A percentile compares a stretch with the other conserved stretches of the same genome.
Conservation (phyloP, 2,797 vertebrate genomes). For the Falco berigora region DNA sequence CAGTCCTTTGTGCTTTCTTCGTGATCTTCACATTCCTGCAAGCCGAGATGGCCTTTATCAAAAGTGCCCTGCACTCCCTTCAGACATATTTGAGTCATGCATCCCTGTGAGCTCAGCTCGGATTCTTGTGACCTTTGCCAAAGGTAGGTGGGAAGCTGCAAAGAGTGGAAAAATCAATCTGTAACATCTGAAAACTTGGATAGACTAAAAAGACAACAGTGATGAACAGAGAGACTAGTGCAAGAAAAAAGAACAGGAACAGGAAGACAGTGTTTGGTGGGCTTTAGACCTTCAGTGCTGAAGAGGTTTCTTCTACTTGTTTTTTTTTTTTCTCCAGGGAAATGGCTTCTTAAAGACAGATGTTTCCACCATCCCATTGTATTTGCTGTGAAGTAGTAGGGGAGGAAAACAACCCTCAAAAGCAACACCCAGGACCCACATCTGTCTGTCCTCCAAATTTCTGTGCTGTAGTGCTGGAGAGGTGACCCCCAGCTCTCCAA, state of each 20-base stretch:
- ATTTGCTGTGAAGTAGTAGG: background rate
- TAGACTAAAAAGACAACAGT: background rate
- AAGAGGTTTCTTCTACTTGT: background rate
- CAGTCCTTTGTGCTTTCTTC: background rate
- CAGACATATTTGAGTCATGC: background rate
- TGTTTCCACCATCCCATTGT: background rate
- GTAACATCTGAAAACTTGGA: background rate
- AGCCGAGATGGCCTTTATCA: background rate
- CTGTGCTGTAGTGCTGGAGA: background rate
- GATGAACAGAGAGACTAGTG: background rate
- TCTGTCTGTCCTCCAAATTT: background rate
- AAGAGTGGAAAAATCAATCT: background rate
- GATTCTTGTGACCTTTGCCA: background rate
- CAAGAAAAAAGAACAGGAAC: background rate
- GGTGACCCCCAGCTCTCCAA: background rate
- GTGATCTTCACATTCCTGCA: background rate
- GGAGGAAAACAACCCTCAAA: background rate
- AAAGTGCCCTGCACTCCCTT: background rate
- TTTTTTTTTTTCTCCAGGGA: background rate
- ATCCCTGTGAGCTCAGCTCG: background rate
- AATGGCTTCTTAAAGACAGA: background rate
- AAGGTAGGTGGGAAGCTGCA: background rate
- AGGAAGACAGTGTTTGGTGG: background rate
- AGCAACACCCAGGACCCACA: background rate
- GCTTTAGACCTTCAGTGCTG: background rate